These are phyloP conservation scores for Alosa alosa DNA, from an alignment of 2,113 vertebrate genomes.

Conservation along the genomic window DNA sequence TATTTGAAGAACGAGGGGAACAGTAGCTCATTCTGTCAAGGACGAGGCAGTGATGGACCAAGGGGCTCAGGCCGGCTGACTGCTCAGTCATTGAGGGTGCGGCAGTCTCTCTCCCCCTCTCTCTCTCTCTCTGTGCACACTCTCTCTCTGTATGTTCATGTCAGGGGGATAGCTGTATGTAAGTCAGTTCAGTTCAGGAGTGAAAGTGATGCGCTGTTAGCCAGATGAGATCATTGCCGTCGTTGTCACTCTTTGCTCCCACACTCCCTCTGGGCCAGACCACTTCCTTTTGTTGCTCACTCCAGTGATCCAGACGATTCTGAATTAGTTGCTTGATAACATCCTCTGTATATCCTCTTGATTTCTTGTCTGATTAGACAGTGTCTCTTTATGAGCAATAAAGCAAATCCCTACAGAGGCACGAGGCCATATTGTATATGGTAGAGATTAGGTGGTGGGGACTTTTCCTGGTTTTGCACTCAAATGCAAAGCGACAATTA, in stretches of 20 bases:
- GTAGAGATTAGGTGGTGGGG: too few species aligned
- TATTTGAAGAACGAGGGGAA: slow-evolving; percentile 31
- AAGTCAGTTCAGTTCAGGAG: not conserved
- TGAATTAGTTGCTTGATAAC: slow-evolving; percentile 11
- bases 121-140: not conserved
- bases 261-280: slow-evolving; percentile 26
- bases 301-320: not conserved
- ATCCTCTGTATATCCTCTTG: not conserved
- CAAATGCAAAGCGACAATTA: not conserved
- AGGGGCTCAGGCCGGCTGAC: not conserved
- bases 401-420: not conserved
- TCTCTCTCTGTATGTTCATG: not conserved
- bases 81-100: not conserved
- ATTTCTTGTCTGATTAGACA: not conserved
- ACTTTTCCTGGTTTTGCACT: not conserved
- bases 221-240: slow-evolving; percentile 27
- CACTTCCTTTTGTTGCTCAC: slow-evolving; percentile 32
- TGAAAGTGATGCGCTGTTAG: not conserved
- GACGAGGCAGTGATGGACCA: slow-evolving; percentile 40
- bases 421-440: not conserved
- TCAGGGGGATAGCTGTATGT: slow-evolving; percentile 23
- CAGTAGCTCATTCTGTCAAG: slow-evolving; percentile 30
- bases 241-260: slow-evolving; percentile 23
- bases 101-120: not conserved
- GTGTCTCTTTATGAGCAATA: not conserved